phyloP scores from a whole-genome alignment of 2,888 invertebrate species.

The Ctena decussata region DNA sequence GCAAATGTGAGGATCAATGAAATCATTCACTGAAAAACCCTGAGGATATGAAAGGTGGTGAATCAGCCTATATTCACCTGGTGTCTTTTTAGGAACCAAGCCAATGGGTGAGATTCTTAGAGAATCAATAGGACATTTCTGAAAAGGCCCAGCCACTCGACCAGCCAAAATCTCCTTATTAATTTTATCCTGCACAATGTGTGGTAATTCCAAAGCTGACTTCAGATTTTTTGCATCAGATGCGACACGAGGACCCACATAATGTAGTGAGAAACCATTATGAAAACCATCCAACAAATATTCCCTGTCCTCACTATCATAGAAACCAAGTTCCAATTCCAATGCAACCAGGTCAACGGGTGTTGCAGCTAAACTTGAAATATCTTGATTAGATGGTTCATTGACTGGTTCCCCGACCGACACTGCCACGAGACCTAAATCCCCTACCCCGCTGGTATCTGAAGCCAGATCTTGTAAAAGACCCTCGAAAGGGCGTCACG shows the following conservation, averaged over 20 bases:
- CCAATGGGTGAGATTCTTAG: slow-evolving; percentile 38
- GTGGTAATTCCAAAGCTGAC: not conserved
- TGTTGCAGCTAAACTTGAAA: not conserved
- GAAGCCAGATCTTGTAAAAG: too few relatives aligned
- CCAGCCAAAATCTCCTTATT: too few relatives aligned
- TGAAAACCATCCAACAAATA: too few relatives aligned
- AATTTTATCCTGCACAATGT: slow-evolving; percentile 14
- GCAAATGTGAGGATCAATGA: not conserved
- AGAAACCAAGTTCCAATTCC: not conserved
- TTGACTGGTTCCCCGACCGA: not conserved
- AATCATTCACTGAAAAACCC: slow-evolving; percentile 39
- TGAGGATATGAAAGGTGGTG: slow-evolving; percentile 37
- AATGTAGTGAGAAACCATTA: not conserved
- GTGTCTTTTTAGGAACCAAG: slow-evolving; percentile 22
- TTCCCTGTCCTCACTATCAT: not conserved
- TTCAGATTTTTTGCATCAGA: not conserved
- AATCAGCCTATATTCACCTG: slow-evolving; percentile 21
- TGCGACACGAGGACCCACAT: too few relatives aligned
- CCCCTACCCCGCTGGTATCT: not conserved
- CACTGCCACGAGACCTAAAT: too few relatives aligned
- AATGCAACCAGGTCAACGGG: not conserved
- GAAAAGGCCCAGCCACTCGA: too few relatives aligned
- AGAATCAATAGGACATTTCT: slow-evolving; percentile 14
- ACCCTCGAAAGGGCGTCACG: not conserved
- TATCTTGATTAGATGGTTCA: not conserved